Conservation (phyloP, 2,888 invertebrate genomes). For the Sipunculus nudus region DNA sequence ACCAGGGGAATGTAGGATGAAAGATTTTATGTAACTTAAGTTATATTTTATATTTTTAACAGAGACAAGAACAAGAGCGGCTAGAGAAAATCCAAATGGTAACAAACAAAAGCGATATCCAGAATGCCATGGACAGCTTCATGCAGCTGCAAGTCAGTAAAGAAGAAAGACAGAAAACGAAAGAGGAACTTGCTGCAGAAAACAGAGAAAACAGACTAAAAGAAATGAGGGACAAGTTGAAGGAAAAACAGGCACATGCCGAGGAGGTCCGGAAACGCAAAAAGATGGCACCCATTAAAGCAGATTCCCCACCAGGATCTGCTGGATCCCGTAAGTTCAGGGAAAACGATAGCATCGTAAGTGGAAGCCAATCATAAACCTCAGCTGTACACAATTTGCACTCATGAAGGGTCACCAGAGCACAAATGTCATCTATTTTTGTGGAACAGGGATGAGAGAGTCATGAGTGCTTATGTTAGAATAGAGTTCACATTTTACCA, state of each 20-base stretch:
- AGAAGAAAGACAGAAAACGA: constrained; percentile 45
- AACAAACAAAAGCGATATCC: constrained; percentile 50
- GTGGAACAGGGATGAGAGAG: no score
- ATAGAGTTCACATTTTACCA: no score
- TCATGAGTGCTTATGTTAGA: no score
- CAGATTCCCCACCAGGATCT: no score
- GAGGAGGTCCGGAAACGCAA: constrained; percentile 54
- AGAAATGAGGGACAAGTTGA: constrained; percentile 51
- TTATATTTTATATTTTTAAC: not conserved
- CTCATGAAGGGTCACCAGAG: no score
- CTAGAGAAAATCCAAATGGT: constrained; percentile 53
- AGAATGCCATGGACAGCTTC: constrained; percentile 50
- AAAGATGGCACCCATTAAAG: constrained; percentile 22
- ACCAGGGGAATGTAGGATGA: no score
- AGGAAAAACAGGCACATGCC: constrained; percentile 50
- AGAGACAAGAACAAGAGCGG: constrained; percentile 55
- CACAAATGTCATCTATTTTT: no score
- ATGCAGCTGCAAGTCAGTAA: constrained; percentile 49
- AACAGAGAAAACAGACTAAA: constrained; percentile 50
- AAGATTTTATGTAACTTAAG: not conserved
- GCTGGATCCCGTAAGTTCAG: not conserved
- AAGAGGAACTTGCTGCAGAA: constrained; percentile 53
- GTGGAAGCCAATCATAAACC: no score
- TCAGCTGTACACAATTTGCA: no score
- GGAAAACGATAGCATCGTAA: no score